Evolutionary conservation across 2,113 vertebrate species (phyloP).

Genomic region (Elephas maximus): DNA sequence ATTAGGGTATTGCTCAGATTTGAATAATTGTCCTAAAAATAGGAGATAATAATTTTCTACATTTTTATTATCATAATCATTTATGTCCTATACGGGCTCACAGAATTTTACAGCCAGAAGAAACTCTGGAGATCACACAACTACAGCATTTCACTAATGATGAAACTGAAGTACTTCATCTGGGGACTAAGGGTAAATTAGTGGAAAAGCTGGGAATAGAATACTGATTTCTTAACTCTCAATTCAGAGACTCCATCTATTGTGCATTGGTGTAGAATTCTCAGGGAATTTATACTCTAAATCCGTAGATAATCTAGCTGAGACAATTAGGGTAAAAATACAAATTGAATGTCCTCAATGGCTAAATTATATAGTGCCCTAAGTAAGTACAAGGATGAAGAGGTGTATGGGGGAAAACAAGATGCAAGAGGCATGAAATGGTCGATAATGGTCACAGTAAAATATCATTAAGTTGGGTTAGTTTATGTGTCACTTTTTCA

Average conservation of each 20-base stretch:
- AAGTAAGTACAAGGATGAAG: neutral
- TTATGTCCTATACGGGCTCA: neutral
- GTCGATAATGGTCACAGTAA: neutral
- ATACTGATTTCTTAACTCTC: neutral
- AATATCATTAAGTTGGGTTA: neutral
- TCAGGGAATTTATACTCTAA: neutral
- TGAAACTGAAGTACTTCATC: neutral
- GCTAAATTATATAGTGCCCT: neutral
- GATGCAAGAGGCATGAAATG: neutral
- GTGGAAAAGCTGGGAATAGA: neutral
- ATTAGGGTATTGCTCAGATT: neutral
- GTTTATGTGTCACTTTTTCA: neutral
- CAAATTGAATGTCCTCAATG: neutral
- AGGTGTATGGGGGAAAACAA: neutral
- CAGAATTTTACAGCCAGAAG: neutral
- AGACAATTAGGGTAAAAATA: neutral
- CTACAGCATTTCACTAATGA: neutral
- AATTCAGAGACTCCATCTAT: no score
- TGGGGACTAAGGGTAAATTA: neutral
- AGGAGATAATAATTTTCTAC: neutral
- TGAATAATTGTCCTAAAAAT: neutral
- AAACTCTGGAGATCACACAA: neutral
- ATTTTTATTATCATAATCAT: slow-evolving; percentile 42
- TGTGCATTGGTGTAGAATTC: neutral
- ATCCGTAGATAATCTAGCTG: neutral